These are phyloP conservation scores for Aethes cnicana DNA, from an alignment of 2,888 invertebrate genomes.

Conservation along the genomic window DNA sequence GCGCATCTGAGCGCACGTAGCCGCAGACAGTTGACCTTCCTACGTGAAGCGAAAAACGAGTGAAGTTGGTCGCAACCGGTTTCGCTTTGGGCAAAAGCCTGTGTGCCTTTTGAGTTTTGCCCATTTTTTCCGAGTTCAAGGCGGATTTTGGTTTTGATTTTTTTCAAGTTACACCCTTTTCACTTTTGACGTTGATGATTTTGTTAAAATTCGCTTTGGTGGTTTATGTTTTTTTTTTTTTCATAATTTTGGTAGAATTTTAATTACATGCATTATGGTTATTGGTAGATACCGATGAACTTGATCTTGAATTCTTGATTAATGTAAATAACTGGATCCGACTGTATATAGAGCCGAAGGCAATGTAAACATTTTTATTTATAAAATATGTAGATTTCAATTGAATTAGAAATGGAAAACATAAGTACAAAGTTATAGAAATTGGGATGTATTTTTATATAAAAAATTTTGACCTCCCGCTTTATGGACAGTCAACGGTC, in stretches of 20 bases:
- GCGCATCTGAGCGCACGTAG: conserved; percentile 54
- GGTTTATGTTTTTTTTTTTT: too few relatives aligned
- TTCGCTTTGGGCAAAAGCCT: conserved; percentile 71
- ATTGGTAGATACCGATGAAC: too few relatives aligned
- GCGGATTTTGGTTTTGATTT: conserved; percentile 1
- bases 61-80: conserved; percentile 59
- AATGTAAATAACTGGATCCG: background rate
- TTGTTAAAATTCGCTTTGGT: background rate
- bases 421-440: too few relatives aligned
- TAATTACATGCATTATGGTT: too few relatives aligned
- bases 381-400: too few relatives aligned
- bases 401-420: too few relatives aligned
- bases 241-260: too few relatives aligned
- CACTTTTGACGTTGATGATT: conserved; percentile 6
- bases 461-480: too few relatives aligned
- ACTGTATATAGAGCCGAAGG: background rate
- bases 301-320: background rate
- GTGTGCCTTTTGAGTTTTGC: conserved; percentile 34
- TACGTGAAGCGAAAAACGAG: conserved; percentile 67
- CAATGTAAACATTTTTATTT: background rate
- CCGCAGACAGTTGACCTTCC: conserved; percentile 67
- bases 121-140: conserved; percentile 44
- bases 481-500: too few relatives aligned
- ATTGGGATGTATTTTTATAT: too few relatives aligned
- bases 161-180: background rate